phyloP scores from a whole-genome alignment of 2,888 invertebrate genomes.

The Caenorhabditis afra region DNA sequence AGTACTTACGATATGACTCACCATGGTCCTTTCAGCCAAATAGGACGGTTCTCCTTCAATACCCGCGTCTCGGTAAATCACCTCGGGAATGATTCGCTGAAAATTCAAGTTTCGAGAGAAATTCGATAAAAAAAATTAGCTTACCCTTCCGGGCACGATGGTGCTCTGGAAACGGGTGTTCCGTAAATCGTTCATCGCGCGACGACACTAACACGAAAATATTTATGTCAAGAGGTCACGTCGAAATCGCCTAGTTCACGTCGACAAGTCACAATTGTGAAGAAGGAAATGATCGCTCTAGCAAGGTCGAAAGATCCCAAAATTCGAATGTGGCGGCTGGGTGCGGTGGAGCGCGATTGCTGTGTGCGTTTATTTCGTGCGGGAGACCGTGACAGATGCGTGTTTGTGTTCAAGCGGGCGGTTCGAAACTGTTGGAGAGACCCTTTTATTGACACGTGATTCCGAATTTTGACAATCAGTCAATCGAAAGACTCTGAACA shows the following conservation, averaged over 20 bases:
- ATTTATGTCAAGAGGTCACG: no score
- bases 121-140: not conserved
- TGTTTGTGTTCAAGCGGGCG: constrained; percentile 3
- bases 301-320: not conserved
- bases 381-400: not conserved
- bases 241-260: no score
- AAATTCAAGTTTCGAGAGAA: not conserved
- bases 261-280: no score
- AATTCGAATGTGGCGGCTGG: not conserved
- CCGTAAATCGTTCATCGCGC: not conserved
- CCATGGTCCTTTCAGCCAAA: constrained; percentile 8
- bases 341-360: constrained; percentile 3
- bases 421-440: constrained; percentile 4
- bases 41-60: constrained; percentile 9
- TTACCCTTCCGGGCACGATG: constrained; percentile 23
- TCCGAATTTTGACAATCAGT: no score
- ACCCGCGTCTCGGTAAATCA: constrained; percentile 9
- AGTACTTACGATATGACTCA: not conserved
- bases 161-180: not conserved
- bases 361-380: not conserved
- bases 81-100: constrained; percentile 21
- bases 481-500: no score
- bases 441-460: not conserved
- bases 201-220: no score
- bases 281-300: no score